Base-by-base conservation (phyloP, 2,113 vertebrate genomes). In the Aldabrachelys gigantea region DNA sequence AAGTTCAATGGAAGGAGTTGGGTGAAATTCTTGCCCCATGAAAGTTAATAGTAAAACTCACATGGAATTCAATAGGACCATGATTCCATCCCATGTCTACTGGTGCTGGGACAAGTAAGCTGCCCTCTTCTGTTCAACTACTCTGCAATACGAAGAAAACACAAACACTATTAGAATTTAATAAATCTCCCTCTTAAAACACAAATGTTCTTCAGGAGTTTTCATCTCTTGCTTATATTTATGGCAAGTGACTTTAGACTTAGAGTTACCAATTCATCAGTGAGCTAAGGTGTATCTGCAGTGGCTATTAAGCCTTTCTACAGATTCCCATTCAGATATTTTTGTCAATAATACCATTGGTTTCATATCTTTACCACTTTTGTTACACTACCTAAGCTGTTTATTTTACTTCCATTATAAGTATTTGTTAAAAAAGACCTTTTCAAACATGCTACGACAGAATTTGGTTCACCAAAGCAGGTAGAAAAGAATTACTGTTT, bases 401-500 rank as follows among this genome's bases (percentile, higher is more conserved):
- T 78, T 78, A 47, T 44, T 78, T 78, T 78, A 78, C 41, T 29
- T 25, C 24, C 41, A 76, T 76, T 41, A 5, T 54, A 69, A 82
- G 88, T 54, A 93, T 85, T 87, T 69, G 94, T 80, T 82, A 86
- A 10, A 94, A 96, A 96, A 76, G 11, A 49, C 76, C 82, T 83
- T 59, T 92, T 84, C 92, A 93, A 94, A 69, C 92, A 80, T 93
- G 95, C 91, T 81, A 6, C 76, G 87, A 91, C 94, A 97, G 94
- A 88, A 92, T 95, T 76, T 5, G 78, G 75, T 21, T 53, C 79
- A 31, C 92, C 92, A 84, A 92, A 96, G 91, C 90, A 89, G 84
- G n/a, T 50, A 76, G 85, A 87, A 94, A 95, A 92, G 17, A 38
- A 19, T 38, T 69, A 69, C 35, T 38, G 17, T 69, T 69, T 69